Evolutionary conservation across 1,140 invertebrate species (phyloP), one percentile per base, ranked within the genome.

Genomic region (Lethrus apterus): DNA sequence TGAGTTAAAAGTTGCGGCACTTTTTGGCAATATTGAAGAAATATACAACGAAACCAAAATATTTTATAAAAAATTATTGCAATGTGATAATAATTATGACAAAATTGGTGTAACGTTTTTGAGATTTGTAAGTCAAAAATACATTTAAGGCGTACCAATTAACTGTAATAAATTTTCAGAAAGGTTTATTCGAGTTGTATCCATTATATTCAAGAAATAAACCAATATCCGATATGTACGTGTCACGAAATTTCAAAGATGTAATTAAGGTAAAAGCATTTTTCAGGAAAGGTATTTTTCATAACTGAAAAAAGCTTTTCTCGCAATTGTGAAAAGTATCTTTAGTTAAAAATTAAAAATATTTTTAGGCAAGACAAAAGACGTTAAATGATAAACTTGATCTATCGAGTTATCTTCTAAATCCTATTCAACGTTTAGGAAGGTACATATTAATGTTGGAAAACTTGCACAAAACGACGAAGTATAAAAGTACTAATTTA

Each of bases 341-440:
- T n/a, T n/a, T n/a, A n/a, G n/a, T n/a, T n/a, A n/a, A n/a, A n/a
- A n/a, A n/a, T n/a, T n/a, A n/a, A n/a, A n/a, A n/a, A n/a, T 44
- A 15, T 38, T 46, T 52, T 20, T 26, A 60, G 58, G 43, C 44
- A 33, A 49, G 48, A 33, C 58, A 60, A 44, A 55, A 42, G 29
- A 21, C 44, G 31, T 44, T 61, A 9, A 30, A 49, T 7, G 55
- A 63, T 48, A 52, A 49, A 17, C 44, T 63, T 11, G 52, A 54
- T 30, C 47, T 63, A 11, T 50, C 58, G 13, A 55, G 58, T 10
- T 56, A 58, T 29, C 38, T 63, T 18, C 38, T 63, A 4, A 62
- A 56, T n/a, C 61, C 61, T 13, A 33, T 63, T 21, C 61, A 63
- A 51, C 38, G 61, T 24, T 24, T 62, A 15, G 61, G 54, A 18